Evolutionary conservation across 1,140 invertebrate genomes (phyloP).

Genomic region (Drosophila lacertosa): DNA sequence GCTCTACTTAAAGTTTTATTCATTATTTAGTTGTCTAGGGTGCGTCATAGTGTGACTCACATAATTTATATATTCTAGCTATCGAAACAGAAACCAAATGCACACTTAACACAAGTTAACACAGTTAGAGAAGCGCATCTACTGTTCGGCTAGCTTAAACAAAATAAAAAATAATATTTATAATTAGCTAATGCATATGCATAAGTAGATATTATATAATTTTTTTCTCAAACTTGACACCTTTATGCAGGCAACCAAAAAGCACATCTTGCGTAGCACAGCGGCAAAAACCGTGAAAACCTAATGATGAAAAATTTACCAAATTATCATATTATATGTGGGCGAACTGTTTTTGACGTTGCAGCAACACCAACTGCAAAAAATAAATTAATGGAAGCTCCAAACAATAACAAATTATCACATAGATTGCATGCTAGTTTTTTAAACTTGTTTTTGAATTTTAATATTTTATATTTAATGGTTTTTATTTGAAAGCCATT

Average conservation of each 20-base stretch:
- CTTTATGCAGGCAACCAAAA: slow-evolving; percentile 37
- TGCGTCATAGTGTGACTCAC: background rate
- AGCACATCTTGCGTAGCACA: slow-evolving; percentile 46
- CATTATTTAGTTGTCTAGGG: background rate
- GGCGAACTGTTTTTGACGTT: slow-evolving; percentile 26
- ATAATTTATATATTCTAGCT: background rate
- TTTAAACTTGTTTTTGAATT: slow-evolving; percentile 34
- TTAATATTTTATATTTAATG: slow-evolving; percentile 45
- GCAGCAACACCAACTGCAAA: slow-evolving; percentile 39
- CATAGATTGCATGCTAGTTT: slow-evolving; percentile 56
- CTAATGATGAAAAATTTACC: slow-evolving; percentile 43
- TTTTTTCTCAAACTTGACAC: slow-evolving; percentile 35
- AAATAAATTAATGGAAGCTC: slow-evolving; percentile 28
- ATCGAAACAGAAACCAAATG: background rate
- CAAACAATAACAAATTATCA: slow-evolving; percentile 54
- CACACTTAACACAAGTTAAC: no score
- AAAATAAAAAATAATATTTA: background rate
- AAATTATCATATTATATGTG: slow-evolving; percentile 60
- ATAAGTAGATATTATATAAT: slow-evolving; percentile 12
- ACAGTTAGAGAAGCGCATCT: background rate
- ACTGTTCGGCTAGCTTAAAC: background rate
- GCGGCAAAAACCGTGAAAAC: slow-evolving; percentile 45
- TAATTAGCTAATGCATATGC: slow-evolving; percentile 42
- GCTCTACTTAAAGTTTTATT: background rate
- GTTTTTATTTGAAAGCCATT: slow-evolving; percentile 46